A percentile compares a stretch with the other conserved stretches of the same genome.
These are phyloP conservation scores for Xylota sylvarum DNA, from an alignment of 2,888 invertebrate genomes.

Conservation along the genomic window DNA sequence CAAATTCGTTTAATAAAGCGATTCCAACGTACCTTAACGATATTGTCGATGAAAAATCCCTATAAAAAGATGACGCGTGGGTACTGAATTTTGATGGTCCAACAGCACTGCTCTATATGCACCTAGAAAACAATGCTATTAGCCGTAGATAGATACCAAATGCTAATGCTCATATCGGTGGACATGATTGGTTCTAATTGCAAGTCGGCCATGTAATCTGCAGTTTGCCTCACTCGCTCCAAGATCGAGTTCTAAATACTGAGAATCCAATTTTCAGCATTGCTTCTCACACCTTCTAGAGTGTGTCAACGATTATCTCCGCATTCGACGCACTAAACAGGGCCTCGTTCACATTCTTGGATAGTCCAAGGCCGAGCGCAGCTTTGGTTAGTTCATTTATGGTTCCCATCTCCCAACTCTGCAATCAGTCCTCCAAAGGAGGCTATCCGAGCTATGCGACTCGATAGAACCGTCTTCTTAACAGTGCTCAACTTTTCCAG, in stretches of 20 bases:
- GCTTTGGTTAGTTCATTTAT: conserved; percentile 95
- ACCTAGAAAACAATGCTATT: conserved; percentile 87
- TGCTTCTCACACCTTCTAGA: conserved; percentile 99
- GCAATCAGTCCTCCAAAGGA: conserved; percentile 97
- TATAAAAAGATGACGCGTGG: conserved; percentile 99
- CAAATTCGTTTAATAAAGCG: background rate
- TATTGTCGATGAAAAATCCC: conserved; percentile 97
- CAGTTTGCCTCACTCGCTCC: conserved; percentile 97
- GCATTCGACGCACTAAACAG: conserved; percentile 92
- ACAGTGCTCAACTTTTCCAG: conserved; percentile 84
- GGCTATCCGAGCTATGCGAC: conserved; percentile 94
- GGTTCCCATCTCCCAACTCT: conserved; percentile 96
- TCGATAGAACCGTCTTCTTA: conserved; percentile 95
- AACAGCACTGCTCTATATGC: conserved; percentile 91
- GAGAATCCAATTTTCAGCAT: conserved; percentile 98
- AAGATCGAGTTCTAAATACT: conserved; percentile 97
- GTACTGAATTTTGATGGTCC: conserved; percentile 97
- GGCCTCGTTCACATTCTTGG: conserved; percentile 86
- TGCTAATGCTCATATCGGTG: conserved; percentile 89
- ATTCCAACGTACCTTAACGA: conserved; percentile 87
- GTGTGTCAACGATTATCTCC: conserved; percentile 96
- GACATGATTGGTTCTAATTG: conserved; percentile 95
- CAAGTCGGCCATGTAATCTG: conserved; percentile 99
- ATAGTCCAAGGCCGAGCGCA: conserved; percentile 89
- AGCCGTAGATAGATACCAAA: background rate